Conservation (phyloP, 2,888 invertebrate genomes). For the Agriopis aurantiaria region DNA sequence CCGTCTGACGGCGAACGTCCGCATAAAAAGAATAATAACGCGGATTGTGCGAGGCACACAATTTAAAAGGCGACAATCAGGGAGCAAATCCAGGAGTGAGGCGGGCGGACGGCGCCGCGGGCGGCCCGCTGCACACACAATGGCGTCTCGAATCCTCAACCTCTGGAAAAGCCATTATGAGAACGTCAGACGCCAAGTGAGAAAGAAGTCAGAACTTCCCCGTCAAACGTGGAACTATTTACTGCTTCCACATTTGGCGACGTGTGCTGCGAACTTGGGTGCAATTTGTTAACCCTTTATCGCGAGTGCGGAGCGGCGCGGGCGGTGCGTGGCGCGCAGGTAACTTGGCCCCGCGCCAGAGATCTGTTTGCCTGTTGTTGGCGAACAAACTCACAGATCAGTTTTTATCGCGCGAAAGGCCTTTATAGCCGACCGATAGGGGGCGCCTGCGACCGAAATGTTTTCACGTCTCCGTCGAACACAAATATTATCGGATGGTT, state of each 20-base stretch:
- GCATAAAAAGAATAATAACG: constrained; percentile 75
- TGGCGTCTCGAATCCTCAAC: constrained; percentile 53
- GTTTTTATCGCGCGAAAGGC: constrained; percentile 86
- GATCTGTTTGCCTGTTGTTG: constrained; percentile 85
- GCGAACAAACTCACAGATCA: constrained; percentile 84
- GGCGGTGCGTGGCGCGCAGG: constrained; percentile 63
- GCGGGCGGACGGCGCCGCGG: constrained; percentile 58
- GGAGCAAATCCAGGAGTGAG: constrained; percentile 64
- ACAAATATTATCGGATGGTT: constrained; percentile 83
- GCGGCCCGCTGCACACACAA: constrained; percentile 61
- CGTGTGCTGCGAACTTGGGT: constrained; percentile 78
- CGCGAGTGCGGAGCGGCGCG: constrained; percentile 58
- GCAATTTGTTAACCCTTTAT: constrained; percentile 84
- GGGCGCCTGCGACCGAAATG: constrained; percentile 73
- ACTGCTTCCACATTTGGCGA: constrained; percentile 78
- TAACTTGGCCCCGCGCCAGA: constrained; percentile 82
- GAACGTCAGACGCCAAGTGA: constrained; percentile 75
- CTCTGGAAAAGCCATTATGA: constrained; percentile 73
- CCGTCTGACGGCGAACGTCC: constrained; percentile 49
- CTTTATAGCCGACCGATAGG: constrained; percentile 84
- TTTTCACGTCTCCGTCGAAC: constrained; percentile 79
- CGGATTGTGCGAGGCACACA: constrained; percentile 73
- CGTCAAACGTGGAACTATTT: constrained; percentile 80
- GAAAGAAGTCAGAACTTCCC: constrained; percentile 80
- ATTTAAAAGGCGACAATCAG: constrained; percentile 80